Evolutionary conservation across 2,113 vertebrate species (phyloP).

Genomic region (Hirundichthys speculiger): DNA sequence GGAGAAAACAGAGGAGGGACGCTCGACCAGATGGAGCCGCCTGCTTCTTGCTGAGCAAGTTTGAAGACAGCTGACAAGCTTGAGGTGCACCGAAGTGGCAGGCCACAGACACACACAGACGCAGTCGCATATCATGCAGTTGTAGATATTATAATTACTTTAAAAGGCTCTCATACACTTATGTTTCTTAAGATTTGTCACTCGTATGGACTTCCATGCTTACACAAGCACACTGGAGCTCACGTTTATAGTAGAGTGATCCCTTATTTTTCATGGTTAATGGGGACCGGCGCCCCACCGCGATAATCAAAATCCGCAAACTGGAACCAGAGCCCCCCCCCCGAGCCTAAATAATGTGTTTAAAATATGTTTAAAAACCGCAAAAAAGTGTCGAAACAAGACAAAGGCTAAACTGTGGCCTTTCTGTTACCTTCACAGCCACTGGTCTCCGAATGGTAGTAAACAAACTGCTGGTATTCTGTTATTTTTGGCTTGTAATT

Average conservation of each 20-base stretch:
- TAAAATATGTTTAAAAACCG: too few species aligned
- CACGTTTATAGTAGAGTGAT: not conserved
- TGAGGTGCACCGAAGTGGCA: constrained; percentile 71
- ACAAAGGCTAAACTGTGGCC: too few species aligned
- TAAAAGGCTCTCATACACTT: constrained; percentile 7
- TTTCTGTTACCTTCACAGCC: too few species aligned
- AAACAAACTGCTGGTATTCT: too few species aligned
- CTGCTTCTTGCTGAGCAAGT: constrained; percentile 74
- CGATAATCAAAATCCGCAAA: too few species aligned
- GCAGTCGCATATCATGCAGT: constrained; percentile 15
- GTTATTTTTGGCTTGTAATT: too few species aligned
- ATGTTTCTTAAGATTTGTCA: constrained; percentile 1
- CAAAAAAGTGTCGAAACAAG: too few species aligned
- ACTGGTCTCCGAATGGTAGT: too few species aligned
- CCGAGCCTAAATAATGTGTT: too few species aligned
- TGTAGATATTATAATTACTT: constrained; percentile 7
- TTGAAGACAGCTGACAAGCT: constrained; percentile 78
- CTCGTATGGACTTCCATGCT: not conserved
- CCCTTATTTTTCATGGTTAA: too few species aligned
- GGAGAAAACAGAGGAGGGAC: constrained; percentile 55
- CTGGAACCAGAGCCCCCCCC: too few species aligned
- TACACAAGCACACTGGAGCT: not conserved
- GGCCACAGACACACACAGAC: constrained; percentile 48
- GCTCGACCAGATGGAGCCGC: constrained; percentile 77
- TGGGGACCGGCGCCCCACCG: too few species aligned